phyloP scores from a whole-genome alignment of 2,888 invertebrate genomes.

The Folsomia manolachei region DNA sequence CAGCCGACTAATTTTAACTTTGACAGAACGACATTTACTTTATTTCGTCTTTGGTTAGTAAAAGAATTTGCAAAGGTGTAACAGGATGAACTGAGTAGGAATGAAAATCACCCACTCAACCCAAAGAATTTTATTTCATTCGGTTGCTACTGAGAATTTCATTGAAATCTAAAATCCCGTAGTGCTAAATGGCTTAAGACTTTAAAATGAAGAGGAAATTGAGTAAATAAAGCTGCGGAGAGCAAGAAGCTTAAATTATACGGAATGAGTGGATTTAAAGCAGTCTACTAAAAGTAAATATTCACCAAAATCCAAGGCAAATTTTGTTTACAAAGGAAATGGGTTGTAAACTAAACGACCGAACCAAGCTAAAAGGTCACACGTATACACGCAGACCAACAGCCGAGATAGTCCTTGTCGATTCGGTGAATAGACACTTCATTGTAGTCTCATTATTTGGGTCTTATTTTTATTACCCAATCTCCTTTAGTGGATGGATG shows the following conservation, averaged over 20 bases:
- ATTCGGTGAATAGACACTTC: too few species aligned
- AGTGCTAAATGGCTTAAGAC: conserved; percentile 1
- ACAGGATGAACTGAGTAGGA: too few species aligned
- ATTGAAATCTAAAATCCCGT: background rate
- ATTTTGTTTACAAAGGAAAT: conserved; percentile 28
- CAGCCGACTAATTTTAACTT: too few species aligned
- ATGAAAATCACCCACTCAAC: too few species aligned
- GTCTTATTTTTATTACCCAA: background rate
- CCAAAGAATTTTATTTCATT: too few species aligned
- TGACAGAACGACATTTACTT: too few species aligned
- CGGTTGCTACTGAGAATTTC: background rate
- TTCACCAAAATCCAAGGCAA: background rate
- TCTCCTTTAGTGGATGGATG: background rate
- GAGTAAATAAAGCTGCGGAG: conserved; percentile 13
- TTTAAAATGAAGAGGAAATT: conserved; percentile 10
- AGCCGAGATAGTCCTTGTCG: background rate
- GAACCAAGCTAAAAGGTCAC: too few species aligned
- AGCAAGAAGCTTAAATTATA: background rate
- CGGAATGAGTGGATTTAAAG: background rate
- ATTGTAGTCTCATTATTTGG: too few species aligned
- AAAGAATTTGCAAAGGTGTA: too few species aligned
- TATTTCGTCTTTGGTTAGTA: too few species aligned
- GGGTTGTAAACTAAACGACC: conserved; percentile 23
- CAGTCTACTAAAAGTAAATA: too few species aligned
- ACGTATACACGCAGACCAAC: background rate